phyloP scores from a whole-genome alignment of 2,113 vertebrate species.

The Procavia capensis region DNA sequence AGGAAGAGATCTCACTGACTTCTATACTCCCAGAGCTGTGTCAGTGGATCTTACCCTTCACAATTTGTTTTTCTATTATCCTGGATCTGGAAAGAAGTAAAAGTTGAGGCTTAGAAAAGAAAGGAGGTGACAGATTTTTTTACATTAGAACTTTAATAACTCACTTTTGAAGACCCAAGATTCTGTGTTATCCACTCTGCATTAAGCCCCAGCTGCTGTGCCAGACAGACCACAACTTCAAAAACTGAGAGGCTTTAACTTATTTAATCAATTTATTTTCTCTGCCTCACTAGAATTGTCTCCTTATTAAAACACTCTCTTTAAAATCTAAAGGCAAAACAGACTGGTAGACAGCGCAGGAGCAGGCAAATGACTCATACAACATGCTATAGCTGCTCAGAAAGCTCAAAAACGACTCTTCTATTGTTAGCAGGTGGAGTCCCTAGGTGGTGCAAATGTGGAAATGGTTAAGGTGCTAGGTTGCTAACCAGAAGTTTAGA shows the following conservation, averaged over 20 bases:
- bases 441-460: neutral
- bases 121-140: neutral
- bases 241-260: constrained; percentile 53
- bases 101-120: constrained; percentile 8
- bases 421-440: neutral
- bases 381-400: neutral
- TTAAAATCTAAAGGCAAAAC: constrained; percentile 18
- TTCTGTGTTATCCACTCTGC: constrained; percentile 20
- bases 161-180: constrained; percentile 23
- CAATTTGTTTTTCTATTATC: constrained; percentile 26
- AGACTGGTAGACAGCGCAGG: neutral
- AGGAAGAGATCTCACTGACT: neutral
- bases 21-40: neutral
- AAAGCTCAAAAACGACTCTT: neutral
- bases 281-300: constrained; percentile 60
- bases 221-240: constrained; percentile 34
- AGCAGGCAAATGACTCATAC: neutral
- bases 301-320: constrained; percentile 26
- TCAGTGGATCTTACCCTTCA: constrained; percentile 22
- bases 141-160: constrained; percentile 13
- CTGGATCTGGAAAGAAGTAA: neutral
- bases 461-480: neutral
- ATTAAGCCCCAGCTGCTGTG: constrained; percentile 50
- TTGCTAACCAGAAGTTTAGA: neutral
- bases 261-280: constrained; percentile 66